These are phyloP conservation scores for Crypturellus tataupa DNA, from an alignment of 2,797 vertebrate species.

Conservation along the genomic window DNA sequence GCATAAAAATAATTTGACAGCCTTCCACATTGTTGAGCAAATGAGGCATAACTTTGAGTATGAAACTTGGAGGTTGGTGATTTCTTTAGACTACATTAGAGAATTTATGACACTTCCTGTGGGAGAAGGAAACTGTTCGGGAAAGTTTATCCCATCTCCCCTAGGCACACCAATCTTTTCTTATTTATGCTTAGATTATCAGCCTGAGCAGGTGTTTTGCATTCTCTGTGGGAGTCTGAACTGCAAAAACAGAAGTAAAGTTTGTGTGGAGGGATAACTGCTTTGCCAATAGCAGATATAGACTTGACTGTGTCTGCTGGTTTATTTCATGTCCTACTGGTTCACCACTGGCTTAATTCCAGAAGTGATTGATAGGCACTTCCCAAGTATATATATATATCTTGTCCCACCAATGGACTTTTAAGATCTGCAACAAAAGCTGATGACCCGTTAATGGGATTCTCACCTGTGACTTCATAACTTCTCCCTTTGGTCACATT, in stretches of 20 bases:
- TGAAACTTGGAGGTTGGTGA: constrained; percentile 8
- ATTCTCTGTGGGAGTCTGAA: background rate
- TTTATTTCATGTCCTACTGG: background rate
- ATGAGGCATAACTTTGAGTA: constrained; percentile 36
- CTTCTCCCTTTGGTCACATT: background rate
- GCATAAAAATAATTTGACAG: constrained; percentile 65
- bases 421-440: background rate
- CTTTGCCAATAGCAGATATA: background rate
- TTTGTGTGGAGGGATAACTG: background rate
- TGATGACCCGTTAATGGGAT: background rate
- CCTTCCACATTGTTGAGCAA: constrained; percentile 39
- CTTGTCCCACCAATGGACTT: background rate
- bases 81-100: constrained; percentile 42
- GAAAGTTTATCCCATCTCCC: constrained; percentile 10
- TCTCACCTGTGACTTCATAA: background rate
- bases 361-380: background rate
- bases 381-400: background rate
- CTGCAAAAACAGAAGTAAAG: background rate
- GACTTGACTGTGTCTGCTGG: background rate
- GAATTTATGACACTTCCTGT: constrained; percentile 50
- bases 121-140: background rate
- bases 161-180: background rate
- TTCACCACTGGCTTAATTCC: background rate
- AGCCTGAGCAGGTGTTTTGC: background rate
- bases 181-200: background rate